Percentiles rank a stretch among this genome's conserved stretches.
Evolutionary conservation across 1,140 invertebrate genomes (phyloP).

Genomic region (Eubasilissa regina): DNA sequence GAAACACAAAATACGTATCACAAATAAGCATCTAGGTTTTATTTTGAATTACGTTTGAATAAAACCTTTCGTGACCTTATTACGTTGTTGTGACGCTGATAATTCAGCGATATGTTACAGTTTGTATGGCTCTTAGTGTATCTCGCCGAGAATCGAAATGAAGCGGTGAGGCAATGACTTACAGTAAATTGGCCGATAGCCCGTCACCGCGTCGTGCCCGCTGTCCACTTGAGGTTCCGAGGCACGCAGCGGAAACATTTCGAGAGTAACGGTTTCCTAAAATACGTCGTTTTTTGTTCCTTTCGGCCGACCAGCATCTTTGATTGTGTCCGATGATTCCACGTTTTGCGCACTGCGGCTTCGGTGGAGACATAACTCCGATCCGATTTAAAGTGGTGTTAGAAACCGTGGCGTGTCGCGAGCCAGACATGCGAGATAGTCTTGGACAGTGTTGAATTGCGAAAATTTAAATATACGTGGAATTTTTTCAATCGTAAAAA

Average conservation of each 20-base stretch:
- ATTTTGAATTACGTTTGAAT: too few species aligned
- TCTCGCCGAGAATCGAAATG: too few species aligned
- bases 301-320: neutral
- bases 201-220: neutral
- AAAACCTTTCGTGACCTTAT: too few species aligned
- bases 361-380: neutral
- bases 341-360: slow-evolving; percentile 27
- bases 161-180: slow-evolving; percentile 16
- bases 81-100: too few species aligned
- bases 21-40: too few species aligned
- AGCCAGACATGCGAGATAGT: neutral
- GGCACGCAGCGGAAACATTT: slow-evolving; percentile 10
- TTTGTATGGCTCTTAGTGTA: too few species aligned
- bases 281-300: neutral
- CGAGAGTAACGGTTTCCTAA: slow-evolving; percentile 2
- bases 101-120: too few species aligned
- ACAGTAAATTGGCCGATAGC: slow-evolving; percentile 4
- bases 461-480: too few species aligned
- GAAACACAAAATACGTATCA: too few species aligned
- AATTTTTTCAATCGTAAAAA: too few species aligned
- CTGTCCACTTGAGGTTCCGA: neutral
- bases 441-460: neutral
- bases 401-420: slow-evolving; percentile 8
- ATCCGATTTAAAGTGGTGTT: neutral
- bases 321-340: slow-evolving; percentile 20